Evolutionary conservation across 2,888 invertebrate genomes (phyloP).

Genomic region (Drosophila demipolita): DNA sequence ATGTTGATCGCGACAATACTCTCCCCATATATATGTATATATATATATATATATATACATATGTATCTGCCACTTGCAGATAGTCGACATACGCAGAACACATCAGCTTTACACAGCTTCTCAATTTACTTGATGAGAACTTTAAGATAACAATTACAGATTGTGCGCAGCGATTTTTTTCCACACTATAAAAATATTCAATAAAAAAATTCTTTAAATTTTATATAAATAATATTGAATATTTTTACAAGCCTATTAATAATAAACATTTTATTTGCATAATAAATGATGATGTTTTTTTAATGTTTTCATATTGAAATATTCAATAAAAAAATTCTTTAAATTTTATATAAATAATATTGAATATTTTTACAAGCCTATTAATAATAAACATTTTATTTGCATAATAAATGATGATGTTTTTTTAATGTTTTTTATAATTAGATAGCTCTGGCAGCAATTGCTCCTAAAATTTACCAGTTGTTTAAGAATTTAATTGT

Average conservation of each 20-base stretch:
- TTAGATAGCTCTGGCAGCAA: too few relatives aligned
- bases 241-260: not conserved
- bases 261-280: not conserved
- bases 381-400: not conserved
- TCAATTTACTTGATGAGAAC: constrained; percentile 48
- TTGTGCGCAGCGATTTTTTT: not conserved
- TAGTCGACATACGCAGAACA: constrained; percentile 12
- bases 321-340: not conserved
- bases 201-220: not conserved
- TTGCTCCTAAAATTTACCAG: not conserved
- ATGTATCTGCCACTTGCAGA: constrained; percentile 1
- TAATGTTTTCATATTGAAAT: too few relatives aligned
- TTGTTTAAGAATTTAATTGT: not conserved
- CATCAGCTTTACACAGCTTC: constrained; percentile 40
- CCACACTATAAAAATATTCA: not conserved
- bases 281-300: too few relatives aligned
- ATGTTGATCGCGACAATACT: not conserved
- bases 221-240: not conserved
- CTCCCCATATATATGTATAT: constrained; percentile 39
- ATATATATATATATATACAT: not conserved
- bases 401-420: too few relatives aligned
- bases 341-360: not conserved
- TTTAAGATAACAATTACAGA: not conserved
- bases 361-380: not conserved
- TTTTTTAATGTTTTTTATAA: too few relatives aligned